These are phyloP conservation scores for Phasianus colchicus DNA, from an alignment of 2,113 vertebrate species.

Conservation along the genomic window DNA sequence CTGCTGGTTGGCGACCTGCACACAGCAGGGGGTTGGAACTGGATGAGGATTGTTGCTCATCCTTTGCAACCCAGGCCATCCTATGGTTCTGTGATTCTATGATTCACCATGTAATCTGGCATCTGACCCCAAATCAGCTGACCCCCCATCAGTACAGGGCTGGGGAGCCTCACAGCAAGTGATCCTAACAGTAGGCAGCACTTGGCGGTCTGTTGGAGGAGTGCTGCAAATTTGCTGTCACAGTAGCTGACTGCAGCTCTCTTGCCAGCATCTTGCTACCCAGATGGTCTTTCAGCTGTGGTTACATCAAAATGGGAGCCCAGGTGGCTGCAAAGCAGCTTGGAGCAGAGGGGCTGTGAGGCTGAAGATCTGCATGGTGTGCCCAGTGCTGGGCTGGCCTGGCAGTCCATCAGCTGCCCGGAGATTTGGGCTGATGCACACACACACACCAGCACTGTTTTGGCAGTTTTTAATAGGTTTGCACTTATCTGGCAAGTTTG, in stretches of 20 bases:
- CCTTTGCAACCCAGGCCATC: no score
- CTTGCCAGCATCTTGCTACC: background rate
- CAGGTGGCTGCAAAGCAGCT: background rate
- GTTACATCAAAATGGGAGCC: background rate
- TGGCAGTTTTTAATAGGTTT: background rate
- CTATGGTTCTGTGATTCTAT: no score
- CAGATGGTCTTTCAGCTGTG: background rate
- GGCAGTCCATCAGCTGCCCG: no score
- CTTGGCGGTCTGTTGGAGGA: fast-evolving
- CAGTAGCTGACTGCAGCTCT: fast-evolving
- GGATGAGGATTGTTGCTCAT: no score
- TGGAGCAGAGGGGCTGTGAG: background rate
- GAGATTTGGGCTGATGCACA: background rate
- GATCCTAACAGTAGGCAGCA: background rate
- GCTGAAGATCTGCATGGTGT: background rate
- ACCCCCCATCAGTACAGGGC: background rate
- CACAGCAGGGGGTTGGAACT: no score
- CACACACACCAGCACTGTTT: fast-evolving
- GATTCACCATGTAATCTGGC: no score
- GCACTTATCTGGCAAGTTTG: background rate
- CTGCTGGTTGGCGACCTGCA: no score
- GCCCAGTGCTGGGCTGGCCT: no score
- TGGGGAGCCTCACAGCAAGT: background rate
- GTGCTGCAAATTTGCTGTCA: background rate
- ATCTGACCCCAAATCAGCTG: background rate